Percentiles rank a stretch among this genome's conserved stretches.
phyloP scores from a whole-genome alignment of 2,113 vertebrate species.

The Dasyurus viverrinus region DNA sequence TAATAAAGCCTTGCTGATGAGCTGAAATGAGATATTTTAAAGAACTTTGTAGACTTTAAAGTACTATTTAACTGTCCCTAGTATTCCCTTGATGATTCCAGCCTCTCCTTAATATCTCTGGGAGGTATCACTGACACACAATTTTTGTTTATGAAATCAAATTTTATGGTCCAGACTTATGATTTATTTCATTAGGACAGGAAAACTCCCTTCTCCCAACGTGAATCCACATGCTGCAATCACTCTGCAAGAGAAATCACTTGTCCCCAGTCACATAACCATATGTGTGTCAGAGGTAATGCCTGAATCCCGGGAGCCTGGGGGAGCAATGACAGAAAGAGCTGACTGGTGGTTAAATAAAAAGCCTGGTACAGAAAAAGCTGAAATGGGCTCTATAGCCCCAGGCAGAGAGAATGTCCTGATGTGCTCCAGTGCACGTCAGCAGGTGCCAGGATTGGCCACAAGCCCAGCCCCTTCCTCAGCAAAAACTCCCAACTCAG shows the following conservation, averaged over 20 bases:
- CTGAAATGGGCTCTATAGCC: not conserved
- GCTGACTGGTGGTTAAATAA: not conserved
- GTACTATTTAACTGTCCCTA: not conserved
- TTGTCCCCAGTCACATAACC: not conserved
- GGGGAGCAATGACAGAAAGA: not conserved
- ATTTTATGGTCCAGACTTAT: not conserved
- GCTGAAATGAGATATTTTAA: slow-evolving; percentile 24
- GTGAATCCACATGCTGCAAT: not conserved
- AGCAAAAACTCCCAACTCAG: not conserved
- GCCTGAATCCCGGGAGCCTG: not conserved
- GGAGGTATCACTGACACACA: not conserved
- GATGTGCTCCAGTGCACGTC: not conserved
- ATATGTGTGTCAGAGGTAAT: not conserved
- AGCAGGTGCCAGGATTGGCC: not conserved
- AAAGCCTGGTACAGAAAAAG: not conserved
- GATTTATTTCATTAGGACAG: not conserved
- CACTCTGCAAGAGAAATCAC: not conserved
- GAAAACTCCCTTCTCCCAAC: not conserved
- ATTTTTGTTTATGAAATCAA: not conserved
- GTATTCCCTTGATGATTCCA: not conserved
- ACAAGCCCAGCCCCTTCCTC: not conserved
- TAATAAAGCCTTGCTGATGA: slow-evolving; percentile 2
- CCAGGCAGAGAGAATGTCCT: slow-evolving; percentile 7
- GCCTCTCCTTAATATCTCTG: not conserved
- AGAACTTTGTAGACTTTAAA: not conserved